These are phyloP conservation scores for Discoglossus pictus DNA, from an alignment of 2,797 vertebrate genomes.

Conservation along the genomic window DNA sequence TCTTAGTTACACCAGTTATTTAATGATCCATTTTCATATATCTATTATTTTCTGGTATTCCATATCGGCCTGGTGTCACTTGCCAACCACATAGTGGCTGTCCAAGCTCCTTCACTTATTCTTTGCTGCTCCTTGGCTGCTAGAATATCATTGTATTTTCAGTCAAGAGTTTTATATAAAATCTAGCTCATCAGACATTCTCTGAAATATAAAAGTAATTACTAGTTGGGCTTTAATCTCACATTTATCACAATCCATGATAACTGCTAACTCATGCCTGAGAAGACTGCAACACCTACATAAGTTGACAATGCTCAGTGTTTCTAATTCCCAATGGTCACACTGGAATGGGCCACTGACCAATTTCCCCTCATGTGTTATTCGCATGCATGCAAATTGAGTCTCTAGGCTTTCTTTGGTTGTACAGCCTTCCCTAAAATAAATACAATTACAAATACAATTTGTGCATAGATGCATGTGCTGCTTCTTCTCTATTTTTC, in stretches of 20 bases:
- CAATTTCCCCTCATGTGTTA: slow-evolving; percentile 30
- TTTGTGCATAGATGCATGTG: slow-evolving; percentile 23
- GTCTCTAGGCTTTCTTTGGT: slow-evolving; percentile 12
- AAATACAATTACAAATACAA: slow-evolving; percentile 20
- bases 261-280: slow-evolving; percentile 48
- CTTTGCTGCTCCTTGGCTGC: too few species aligned
- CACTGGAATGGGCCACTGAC: slow-evolving; percentile 49
- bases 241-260: slow-evolving; percentile 43
- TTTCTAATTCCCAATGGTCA: slow-evolving; percentile 49
- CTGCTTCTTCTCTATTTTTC: slow-evolving; percentile 13
- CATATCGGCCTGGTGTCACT: too few species aligned
- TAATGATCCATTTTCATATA: too few species aligned
- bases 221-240: slow-evolving; percentile 33
- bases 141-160: too few species aligned
- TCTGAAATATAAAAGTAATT: slow-evolving; percentile 3
- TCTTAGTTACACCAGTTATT: too few species aligned
- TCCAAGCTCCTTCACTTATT: too few species aligned
- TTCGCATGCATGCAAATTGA: slow-evolving; percentile 32
- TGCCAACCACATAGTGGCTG: too few species aligned
- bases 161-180: too few species aligned
- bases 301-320: slow-evolving; percentile 33
- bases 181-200: too few species aligned
- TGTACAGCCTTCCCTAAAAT: slow-evolving; percentile 14
- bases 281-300: slow-evolving; percentile 50
- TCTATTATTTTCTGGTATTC: too few species aligned